phyloP scores from a whole-genome alignment of 2,797 vertebrate genomes.

The Sebastes hubbsi region DNA sequence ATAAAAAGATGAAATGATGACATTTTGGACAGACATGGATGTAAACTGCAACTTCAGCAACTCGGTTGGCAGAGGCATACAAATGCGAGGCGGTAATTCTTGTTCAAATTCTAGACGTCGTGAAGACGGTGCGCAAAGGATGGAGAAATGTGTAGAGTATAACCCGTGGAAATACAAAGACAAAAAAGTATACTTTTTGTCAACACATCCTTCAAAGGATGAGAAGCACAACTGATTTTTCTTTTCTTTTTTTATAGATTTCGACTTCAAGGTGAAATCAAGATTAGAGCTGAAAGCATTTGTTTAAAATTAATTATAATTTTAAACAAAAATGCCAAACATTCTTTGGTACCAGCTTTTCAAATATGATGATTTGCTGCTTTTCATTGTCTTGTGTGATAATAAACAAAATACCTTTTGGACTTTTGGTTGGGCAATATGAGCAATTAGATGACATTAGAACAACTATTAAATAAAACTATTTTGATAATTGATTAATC shows the following conservation, averaged over 20 bases:
- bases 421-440: not conserved
- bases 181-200: not conserved
- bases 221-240: not conserved
- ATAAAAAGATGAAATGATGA: too few relatives aligned
- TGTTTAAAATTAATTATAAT: not conserved
- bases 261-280: not conserved
- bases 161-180: not conserved
- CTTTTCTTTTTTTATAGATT: not conserved
- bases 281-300: not conserved
- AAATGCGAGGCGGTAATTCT: too few relatives aligned
- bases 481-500: too few relatives aligned
- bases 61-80: too few relatives aligned
- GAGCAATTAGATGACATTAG: not conserved
- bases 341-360: not conserved
- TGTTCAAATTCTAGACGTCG: too few relatives aligned
- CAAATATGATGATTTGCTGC: not conserved
- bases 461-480: too few relatives aligned
- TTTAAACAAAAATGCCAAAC: not conserved
- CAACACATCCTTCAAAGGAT: not conserved
- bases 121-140: not conserved
- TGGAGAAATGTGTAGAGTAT: not conserved
- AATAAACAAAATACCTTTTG: not conserved
- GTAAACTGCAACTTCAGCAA: too few relatives aligned
- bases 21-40: too few relatives aligned
- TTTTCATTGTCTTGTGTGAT: not conserved